These are phyloP conservation scores for Turritopsis rubra DNA, from an alignment of 30 jellyfish, hydroid and myxozoan genomes.

Conservation along the genomic window DNA sequence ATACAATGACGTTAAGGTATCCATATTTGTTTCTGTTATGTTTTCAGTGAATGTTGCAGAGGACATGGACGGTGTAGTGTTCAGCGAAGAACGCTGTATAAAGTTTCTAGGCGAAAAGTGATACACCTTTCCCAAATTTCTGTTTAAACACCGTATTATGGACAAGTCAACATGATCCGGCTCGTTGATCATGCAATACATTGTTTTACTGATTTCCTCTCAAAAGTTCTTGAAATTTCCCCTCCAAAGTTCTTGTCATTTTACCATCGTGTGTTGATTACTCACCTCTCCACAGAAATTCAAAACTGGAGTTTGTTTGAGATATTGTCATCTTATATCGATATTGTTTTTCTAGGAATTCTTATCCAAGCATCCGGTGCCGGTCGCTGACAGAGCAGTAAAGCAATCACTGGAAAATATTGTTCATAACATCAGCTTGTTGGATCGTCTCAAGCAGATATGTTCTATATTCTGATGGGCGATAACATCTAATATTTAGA, in stretches of 20 bases:
- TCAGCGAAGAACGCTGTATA: not conserved
- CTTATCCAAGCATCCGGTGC: constrained; percentile 44
- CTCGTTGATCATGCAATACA: no score
- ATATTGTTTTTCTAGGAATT: constrained; percentile 35
- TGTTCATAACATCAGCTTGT: constrained; percentile 51
- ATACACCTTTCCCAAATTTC: no score
- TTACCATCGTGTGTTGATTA: no score
- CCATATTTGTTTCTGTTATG: not conserved
- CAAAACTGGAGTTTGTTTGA: not conserved
- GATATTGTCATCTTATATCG: no score
- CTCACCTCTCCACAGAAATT: not conserved
- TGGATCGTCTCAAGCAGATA: constrained; percentile 21
- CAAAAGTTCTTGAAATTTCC: no score
- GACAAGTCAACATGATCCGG: no score
- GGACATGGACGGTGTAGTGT: not conserved
- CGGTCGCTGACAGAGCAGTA: constrained; percentile 73
- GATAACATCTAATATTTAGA: no score
- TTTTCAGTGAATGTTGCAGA: not conserved
- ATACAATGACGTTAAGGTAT: not conserved
- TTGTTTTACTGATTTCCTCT: no score
- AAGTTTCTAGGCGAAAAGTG: no score
- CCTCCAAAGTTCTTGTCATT: no score
- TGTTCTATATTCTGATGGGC: constrained; percentile 9
- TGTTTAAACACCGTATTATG: no score
- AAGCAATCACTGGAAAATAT: constrained; percentile 63